Conservation (phyloP, 2,797 vertebrate genomes). For the Huso huso region DNA sequence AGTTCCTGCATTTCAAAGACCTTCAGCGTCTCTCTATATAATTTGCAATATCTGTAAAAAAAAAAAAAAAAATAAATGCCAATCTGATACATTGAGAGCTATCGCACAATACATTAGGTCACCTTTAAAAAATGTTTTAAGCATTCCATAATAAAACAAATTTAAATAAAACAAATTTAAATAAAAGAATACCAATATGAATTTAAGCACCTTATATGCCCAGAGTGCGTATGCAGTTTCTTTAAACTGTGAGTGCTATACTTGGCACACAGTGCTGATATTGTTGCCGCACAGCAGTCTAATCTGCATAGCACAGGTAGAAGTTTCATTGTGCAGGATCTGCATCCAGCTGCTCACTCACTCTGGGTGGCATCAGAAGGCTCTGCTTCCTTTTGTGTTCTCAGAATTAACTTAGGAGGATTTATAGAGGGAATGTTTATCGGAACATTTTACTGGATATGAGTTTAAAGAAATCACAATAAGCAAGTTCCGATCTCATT, state of each 20-base stretch:
- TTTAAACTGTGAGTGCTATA: constrained; percentile 50
- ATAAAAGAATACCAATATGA: constrained; percentile 24
- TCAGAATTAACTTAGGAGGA: constrained; percentile 68
- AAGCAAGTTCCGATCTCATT: constrained; percentile 64
- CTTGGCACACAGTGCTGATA: constrained; percentile 62
- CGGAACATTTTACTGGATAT: constrained; percentile 29
- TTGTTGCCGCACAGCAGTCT: constrained; percentile 56
- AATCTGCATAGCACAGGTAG: constrained; percentile 72
- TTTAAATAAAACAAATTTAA: too few species aligned
- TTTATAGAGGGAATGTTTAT: constrained; percentile 59
- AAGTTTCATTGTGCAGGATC: constrained; percentile 66
- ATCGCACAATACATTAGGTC: constrained; percentile 51
- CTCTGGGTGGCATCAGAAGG: constrained; percentile 56
- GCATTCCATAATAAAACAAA: too few species aligned
- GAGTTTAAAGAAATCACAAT: constrained; percentile 52
- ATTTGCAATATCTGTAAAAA: constrained; percentile 40
- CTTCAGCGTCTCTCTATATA: too few species aligned
- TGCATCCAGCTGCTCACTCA: constrained; percentile 54
- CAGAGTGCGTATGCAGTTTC: constrained; percentile 38
- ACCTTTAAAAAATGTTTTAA: constrained; percentile 34
- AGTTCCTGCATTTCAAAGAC: too few species aligned
- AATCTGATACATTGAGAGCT: constrained; percentile 38
- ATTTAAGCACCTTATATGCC: constrained; percentile 58
- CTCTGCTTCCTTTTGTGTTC: constrained; percentile 61
- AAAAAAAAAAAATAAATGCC: constrained; percentile 46